Percentiles rank a stretch among this genome's conserved stretches.
Conservation (phyloP, 2,113 vertebrate species). For the Pogona vitticeps region DNA sequence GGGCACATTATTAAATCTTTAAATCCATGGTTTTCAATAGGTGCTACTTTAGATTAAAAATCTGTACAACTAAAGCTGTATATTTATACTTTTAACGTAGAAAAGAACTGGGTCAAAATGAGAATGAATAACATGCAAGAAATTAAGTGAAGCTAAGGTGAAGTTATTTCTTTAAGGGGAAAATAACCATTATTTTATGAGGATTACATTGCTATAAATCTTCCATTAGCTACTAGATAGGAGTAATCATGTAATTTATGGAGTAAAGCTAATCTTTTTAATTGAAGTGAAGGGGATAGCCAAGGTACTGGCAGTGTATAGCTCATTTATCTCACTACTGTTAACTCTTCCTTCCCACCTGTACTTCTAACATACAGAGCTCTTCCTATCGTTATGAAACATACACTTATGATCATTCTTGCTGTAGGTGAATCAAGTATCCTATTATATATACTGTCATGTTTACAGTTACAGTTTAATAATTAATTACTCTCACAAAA, state of each 20-base stretch:
- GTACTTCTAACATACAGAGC: background rate
- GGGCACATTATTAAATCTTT: background rate
- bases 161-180: constrained; percentile 1
- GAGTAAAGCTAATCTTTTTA: constrained; percentile 10
- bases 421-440: background rate
- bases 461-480: background rate
- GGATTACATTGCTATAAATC: constrained; percentile 12
- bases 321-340: constrained; percentile 11
- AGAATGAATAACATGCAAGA: background rate
- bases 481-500: background rate
- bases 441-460: background rate
- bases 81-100: background rate
- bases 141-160: background rate
- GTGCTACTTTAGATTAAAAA: background rate
- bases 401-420: background rate
- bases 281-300: constrained; percentile 11
- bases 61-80: background rate
- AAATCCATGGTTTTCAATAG: background rate
- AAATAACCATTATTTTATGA: constrained; percentile 16
- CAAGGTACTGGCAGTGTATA: background rate
- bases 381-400: background rate
- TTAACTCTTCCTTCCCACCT: background rate
- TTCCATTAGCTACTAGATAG: background rate
- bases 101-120: background rate
- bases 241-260: constrained; percentile 20